Conservation (phyloP, 2,888 invertebrate genomes). For the Caenorhabditis sp. region DNA sequence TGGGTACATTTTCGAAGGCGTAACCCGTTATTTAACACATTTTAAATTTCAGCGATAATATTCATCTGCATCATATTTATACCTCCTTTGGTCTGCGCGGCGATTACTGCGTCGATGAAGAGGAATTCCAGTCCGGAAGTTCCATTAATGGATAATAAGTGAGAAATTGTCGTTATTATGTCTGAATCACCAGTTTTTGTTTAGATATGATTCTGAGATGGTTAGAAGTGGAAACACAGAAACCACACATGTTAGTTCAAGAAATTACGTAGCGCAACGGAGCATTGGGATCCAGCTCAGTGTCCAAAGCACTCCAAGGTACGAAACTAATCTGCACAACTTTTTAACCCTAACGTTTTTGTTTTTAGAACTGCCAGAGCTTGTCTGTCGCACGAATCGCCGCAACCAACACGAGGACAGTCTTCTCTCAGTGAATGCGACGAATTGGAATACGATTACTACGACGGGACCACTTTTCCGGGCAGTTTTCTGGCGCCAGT, state of each 20-base stretch:
- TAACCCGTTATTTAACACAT: background rate
- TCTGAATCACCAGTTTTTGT: background rate
- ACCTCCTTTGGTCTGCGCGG: constrained; percentile 66
- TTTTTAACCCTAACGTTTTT: background rate
- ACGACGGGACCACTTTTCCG: constrained; percentile 70
- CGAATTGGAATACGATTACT: constrained; percentile 74
- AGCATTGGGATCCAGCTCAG: constrained; percentile 76
- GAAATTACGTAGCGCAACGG: constrained; percentile 64
- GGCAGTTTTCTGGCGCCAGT: constrained; percentile 69
- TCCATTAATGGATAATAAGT: constrained; percentile 66
- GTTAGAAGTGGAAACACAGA: constrained; percentile 75
- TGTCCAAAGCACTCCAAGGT: constrained; percentile 73
- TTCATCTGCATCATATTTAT: constrained; percentile 65
- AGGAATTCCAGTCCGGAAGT: constrained; percentile 60
- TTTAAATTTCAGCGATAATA: constrained; percentile 45
- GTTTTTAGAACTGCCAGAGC: constrained; percentile 59
- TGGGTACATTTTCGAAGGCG: constrained; percentile 34
- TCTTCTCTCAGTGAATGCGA: constrained; percentile 62
- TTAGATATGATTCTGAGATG: constrained; percentile 73
- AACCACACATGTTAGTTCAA: constrained; percentile 68
- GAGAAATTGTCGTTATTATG: background rate
- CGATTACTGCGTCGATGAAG: constrained; percentile 59
- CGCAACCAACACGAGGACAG: constrained; percentile 57
- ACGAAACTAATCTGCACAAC: background rate
- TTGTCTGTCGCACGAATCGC: constrained; percentile 59